Evolutionary conservation across 2,888 invertebrate genomes (phyloP), one percentile per base, ranked within the genome.

Genomic region (Mythimna loreyi): DNA sequence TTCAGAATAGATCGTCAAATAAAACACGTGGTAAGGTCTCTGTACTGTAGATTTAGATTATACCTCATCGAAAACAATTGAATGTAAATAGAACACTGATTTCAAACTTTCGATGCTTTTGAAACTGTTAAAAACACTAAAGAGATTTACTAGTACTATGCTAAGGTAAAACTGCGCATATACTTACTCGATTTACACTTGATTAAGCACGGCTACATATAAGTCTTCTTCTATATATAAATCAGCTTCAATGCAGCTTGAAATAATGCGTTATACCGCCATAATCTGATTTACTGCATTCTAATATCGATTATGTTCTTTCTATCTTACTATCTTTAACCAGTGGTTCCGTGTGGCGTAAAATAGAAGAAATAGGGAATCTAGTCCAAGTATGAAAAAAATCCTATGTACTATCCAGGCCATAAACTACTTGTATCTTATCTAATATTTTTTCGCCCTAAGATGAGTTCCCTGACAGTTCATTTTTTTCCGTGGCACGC

Each of bases 241-340:
- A 59, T 59, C 59, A 28, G 40, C 28, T 13, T 6, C 16, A 0
- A 40, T 28, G 23, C n/a, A 40, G 25, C 55, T 57, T 53, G 0
- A 52, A 43, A 57, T 23, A 33, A 47, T 45, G 50, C 52, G 45
- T 8, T 40, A 9, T 47, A 45, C 3, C 53, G 47, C 60, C 40
- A 40, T 78, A 80, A 78, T 75, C 60, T 60, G 45, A 78, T 78
- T 78, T 66, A 16, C 45, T 43, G 25, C 30, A 33, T 61, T 36
- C 11, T 56, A 36, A 45, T 80, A 70, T 78, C 33, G 70, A 80
- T 66, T n/a, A 25, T 28, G 21, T 8, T 11, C 3, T 21, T 47
- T 23, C 11, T 25, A 21, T 23, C 7, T 8, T 47, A 28, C 11
- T 25, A 21, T 23, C 7, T 8, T 23, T 33, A 4, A 13, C 3